Evolutionary conservation across 2,113 vertebrate genomes (phyloP).

Genomic region (Aegotheles bennettii): DNA sequence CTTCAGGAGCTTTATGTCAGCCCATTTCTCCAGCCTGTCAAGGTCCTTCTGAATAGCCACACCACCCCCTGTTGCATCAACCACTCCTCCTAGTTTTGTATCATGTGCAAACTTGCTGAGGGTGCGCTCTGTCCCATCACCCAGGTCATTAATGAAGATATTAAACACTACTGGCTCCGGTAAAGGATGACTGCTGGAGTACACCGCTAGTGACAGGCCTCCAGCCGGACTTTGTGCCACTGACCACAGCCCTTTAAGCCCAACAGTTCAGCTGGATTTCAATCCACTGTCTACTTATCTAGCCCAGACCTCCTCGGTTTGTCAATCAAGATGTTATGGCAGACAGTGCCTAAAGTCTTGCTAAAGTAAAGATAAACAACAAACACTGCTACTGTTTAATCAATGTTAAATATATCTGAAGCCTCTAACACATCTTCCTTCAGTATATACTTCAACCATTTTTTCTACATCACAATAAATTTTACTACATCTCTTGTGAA

Average conservation of each 20-base stretch:
- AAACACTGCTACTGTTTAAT: background rate
- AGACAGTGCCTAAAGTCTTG: background rate
- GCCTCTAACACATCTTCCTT: background rate
- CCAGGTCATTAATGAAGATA: background rate
- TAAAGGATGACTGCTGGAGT: background rate
- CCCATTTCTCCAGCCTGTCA: background rate
- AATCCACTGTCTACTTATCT: background rate
- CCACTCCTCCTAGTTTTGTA: background rate
- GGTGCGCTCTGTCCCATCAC: background rate
- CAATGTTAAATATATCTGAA: background rate
- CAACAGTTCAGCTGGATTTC: background rate
- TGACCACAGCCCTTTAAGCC: background rate
- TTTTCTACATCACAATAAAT: background rate
- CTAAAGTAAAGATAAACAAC: background rate
- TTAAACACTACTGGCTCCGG: background rate
- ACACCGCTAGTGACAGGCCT: background rate
- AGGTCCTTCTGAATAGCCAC: background rate
- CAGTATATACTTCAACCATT: background rate
- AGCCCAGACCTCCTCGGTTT: background rate
- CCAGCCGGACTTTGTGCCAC: background rate
- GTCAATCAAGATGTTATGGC: background rate
- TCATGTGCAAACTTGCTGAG: background rate
- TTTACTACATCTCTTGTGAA: background rate
- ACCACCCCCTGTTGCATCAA: background rate
- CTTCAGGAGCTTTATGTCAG: background rate